A percentile compares a stretch with the other conserved stretches of the same genome.
Conservation (phyloP, 1,140 invertebrate species). For the Heliconius congener region DNA sequence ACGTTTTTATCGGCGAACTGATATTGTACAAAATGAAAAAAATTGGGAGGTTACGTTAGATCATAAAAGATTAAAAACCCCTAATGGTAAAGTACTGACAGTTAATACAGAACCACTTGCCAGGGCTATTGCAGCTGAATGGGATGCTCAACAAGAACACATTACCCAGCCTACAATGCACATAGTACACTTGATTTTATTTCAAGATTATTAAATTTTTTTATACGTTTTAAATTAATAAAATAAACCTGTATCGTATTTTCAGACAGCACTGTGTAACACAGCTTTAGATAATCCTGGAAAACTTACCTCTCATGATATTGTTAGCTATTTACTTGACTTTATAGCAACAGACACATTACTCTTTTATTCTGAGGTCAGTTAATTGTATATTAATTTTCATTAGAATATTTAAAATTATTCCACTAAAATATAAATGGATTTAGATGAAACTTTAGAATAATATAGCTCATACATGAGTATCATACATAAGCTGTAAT, state of each 20-base stretch:
- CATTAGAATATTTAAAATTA: too few species aligned
- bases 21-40: constrained; percentile 67
- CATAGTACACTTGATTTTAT: constrained; percentile 84
- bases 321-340: constrained; percentile 90
- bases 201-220: not conserved
- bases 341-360: constrained; percentile 95
- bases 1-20: constrained; percentile 64
- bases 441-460: too few species aligned
- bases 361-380: constrained; percentile 88
- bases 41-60: constrained; percentile 73
- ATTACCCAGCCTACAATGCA: constrained; percentile 93
- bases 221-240: not conserved
- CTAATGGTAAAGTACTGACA: constrained; percentile 88
- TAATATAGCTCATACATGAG: too few species aligned
- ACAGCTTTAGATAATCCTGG: constrained; percentile 96
- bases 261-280: constrained; percentile 92
- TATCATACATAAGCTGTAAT: too few species aligned
- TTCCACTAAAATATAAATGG: too few species aligned
- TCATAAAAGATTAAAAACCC: constrained; percentile 93
- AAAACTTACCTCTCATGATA: constrained; percentile 87
- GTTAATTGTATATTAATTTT: constrained; percentile 38
- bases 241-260: not conserved
- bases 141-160: constrained; percentile 91
- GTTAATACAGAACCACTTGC: constrained; percentile 94
- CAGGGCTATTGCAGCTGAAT: constrained; percentile 94